Evolutionary conservation across 2,888 invertebrate species (phyloP), one percentile per base, ranked within the genome.

Genomic region (Lydus trimaculatus): DNA sequence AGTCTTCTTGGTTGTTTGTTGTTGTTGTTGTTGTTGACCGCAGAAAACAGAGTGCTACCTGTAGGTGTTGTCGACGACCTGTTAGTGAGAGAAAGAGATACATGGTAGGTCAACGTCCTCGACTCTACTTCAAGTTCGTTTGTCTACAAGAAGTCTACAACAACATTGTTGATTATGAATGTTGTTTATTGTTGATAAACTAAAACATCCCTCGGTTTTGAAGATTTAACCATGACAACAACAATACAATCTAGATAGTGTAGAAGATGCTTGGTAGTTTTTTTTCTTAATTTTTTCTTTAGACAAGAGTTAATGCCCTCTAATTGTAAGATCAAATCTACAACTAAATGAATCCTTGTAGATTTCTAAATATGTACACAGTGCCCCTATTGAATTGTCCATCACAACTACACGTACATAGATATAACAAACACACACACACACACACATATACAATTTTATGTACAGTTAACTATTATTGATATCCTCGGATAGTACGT

Each of bases 131-230:
- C 70, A 70, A 70, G 67, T 70, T 70, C 70, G 70, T 67, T 70
- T 63, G 70, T 70, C 70, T 70, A 48, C 70, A 67, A 70, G 64
- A 70, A 70, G 70, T 70, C 70, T 70, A 62, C 64, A 33, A 60
- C 64, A 70, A 61, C 58, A 64, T 64, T 58, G 58, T 64, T 56
- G 52, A n/a, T 56, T 33, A 9, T 33, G 5, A 33, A 33, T 33
- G 33, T 33, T 36, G 36, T 36, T 36, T 43, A 17, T 17, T 36
- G 4, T 15, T 36, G 17, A n/a, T 43, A 33, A 8, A 33, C 11
- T 7, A 31, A 52, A 63, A 63, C 63, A 63, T 63, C 63, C 63
- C 63, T 7, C 11, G 3, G 11, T 33, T 33, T 33, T 33, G n/a
- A n/a, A n/a, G n/a, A n/a, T n/a, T n/a, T n/a, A n/a, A n/a, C n/a